Conservation (phyloP, 2,888 invertebrate genomes). For the Eupelmus urozonus region DNA sequence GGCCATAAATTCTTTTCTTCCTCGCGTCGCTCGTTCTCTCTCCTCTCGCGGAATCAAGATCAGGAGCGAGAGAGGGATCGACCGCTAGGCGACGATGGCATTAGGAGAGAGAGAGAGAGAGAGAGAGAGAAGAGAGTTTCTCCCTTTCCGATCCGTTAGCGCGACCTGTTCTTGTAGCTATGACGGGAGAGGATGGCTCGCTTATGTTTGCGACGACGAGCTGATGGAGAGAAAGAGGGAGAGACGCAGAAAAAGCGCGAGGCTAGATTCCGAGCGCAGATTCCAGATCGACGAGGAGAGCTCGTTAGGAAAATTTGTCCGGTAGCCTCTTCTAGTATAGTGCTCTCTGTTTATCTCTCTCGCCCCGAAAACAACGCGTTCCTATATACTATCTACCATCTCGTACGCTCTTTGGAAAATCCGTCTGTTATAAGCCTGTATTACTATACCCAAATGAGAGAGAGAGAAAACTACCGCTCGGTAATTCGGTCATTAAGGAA, state of each 20-base stretch:
- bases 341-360: background rate
- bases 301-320: constrained; percentile 55
- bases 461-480: constrained; percentile 15
- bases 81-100: constrained; percentile 56
- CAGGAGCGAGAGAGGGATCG: constrained; percentile 39
- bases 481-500: constrained; percentile 47
- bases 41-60: constrained; percentile 49
- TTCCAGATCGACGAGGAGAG: too few species aligned
- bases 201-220: too few species aligned
- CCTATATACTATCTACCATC: too few species aligned
- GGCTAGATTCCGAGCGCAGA: too few species aligned
- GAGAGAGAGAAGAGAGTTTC: constrained; percentile 15
- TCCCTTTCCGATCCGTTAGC: constrained; percentile 46
- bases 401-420: background rate
- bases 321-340: background rate
- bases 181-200: background rate
- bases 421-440: background rate
- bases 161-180: background rate
- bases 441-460: constrained; percentile 7
- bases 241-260: too few species aligned
- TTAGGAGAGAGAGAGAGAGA: constrained; percentile 20
- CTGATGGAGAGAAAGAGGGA: too few species aligned
- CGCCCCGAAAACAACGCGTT: too few species aligned
- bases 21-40: background rate
- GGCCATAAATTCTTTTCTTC: constrained; percentile 60